Conservation (phyloP, 2,888 invertebrate genomes). For the Acleris cristana region DNA sequence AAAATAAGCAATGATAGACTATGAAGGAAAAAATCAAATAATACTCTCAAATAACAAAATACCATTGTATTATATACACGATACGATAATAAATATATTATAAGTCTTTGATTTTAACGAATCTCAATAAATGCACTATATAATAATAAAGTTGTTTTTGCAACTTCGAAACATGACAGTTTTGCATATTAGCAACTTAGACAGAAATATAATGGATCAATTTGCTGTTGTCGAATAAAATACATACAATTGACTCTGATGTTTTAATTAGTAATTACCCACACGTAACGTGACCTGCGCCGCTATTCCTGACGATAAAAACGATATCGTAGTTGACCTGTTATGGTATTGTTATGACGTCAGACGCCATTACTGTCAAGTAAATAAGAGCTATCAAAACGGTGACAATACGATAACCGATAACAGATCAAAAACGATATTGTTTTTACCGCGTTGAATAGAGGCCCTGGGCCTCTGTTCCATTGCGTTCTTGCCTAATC, state of each 20-base stretch:
- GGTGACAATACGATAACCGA: too few relatives aligned
- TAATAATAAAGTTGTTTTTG: conserved; percentile 56
- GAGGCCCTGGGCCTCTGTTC: too few relatives aligned
- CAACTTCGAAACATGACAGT: conserved; percentile 13
- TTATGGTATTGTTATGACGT: too few relatives aligned
- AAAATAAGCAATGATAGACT: conserved; percentile 33
- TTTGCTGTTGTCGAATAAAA: conserved; percentile 65
- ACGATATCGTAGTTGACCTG: too few relatives aligned
- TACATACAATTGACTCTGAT: conserved; percentile 39
- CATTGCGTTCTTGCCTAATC: too few relatives aligned
- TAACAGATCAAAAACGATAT: too few relatives aligned
- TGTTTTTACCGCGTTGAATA: too few relatives aligned
- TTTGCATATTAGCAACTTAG: conserved; percentile 25
- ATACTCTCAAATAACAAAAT: conserved; percentile 33
- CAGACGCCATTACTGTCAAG: too few relatives aligned
- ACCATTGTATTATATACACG: conserved; percentile 32
- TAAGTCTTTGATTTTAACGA: conserved; percentile 32
- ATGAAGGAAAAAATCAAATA: conserved; percentile 26
- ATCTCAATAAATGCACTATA: conserved; percentile 54
- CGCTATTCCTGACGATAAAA: too few relatives aligned
- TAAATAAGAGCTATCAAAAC: too few relatives aligned
- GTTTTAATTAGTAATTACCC: conserved; percentile 24
- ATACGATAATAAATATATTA: conserved; percentile 27
- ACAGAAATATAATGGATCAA: conserved; percentile 45
- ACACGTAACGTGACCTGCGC: background rate